Evolutionary conservation across 1,140 invertebrate species (phyloP).

Genomic region (Saccostrea cuccullata): DNA sequence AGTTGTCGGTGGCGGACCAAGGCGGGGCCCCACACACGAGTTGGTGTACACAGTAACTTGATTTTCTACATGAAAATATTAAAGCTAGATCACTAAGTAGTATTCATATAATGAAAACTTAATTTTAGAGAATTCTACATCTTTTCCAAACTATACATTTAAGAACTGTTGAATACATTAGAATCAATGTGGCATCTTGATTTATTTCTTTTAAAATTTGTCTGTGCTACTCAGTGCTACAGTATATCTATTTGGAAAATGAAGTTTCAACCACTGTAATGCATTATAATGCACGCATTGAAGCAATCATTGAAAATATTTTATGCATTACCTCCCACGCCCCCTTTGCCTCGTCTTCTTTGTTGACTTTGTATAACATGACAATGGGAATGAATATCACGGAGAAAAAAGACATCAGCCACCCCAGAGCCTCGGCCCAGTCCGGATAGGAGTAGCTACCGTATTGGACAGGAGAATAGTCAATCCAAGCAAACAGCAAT

Average conservation of each 20-base stretch:
- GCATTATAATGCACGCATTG: too few relatives aligned
- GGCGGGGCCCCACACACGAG: conserved; percentile 69
- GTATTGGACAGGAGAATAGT: conserved; percentile 81
- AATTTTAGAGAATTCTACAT: too few relatives aligned
- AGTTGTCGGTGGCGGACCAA: conserved; percentile 66
- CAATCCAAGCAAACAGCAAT: conserved; percentile 89
- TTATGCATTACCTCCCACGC: conserved; percentile 49
- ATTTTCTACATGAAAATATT: conserved; percentile 60
- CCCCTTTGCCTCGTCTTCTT: conserved; percentile 58
- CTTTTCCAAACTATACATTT: too few relatives aligned
- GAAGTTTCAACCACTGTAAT: too few relatives aligned
- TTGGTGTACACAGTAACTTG: conserved; percentile 60
- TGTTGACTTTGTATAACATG: conserved; percentile 65
- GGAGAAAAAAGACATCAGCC: conserved; percentile 83
- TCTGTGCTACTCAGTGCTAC: too few relatives aligned
- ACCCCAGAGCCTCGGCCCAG: conserved; percentile 88
- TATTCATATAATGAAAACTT: too few relatives aligned
- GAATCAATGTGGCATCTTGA: too few relatives aligned
- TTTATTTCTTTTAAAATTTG: too few relatives aligned
- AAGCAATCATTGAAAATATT: too few relatives aligned
- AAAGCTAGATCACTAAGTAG: background rate
- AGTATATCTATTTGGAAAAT: too few relatives aligned
- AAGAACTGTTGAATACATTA: too few relatives aligned
- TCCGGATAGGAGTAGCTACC: conserved; percentile 85
- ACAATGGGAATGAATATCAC: conserved; percentile 84